Base-by-base conservation (phyloP, 2,797 vertebrate genomes). In the Hoplostethus mediterraneus region DNA sequence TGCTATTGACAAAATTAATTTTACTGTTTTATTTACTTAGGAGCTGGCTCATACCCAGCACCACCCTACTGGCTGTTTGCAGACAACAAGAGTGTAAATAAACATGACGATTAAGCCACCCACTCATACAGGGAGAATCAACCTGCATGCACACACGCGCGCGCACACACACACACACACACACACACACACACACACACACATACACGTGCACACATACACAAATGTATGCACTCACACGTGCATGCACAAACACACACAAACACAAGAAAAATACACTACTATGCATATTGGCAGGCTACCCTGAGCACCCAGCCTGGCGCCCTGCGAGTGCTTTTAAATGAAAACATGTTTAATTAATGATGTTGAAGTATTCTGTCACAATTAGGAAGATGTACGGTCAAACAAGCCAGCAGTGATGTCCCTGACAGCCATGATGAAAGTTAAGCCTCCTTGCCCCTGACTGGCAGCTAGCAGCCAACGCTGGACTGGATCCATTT, bases 271-370 rank as follows among this genome's bases (percentile, higher is more conserved):
- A 75, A 82, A 84, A 75, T 31, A 81, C 73, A 72, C 76, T 75
- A 72, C 70, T 74, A 69, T 77, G 76, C 85, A 66, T 81, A 73
- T 77, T 82, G 86, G 84, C 71, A 81, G 77, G 64, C 74, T 80
- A 87, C 80, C 89, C 88, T 62, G 74, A 90, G 85, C 84, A 68
- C 80, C 85, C 74, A 82, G 84, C 75, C 81, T 78, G 89, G 92
- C 84, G 92, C 94, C 95, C 74, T 91, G 93, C 86, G 89, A 96
- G 96, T 93, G 90, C 94, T 94, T 95, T 90, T 78, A 96, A 97
- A 97, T 97, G 95, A 98, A 96, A 96, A 94, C 96, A 96, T 95
- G 96, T 97, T 97, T 97, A 97, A 97, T 98, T 97, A 97, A 98
- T 97, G 97, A 97, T 95, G 96, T 95, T 95, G 96, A 96, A 97